Percentiles rank a stretch among this genome's conserved stretches.
These are phyloP conservation scores for Zophobas morio DNA, from an alignment of 1,140 invertebrate species.

Conservation along the genomic window DNA sequence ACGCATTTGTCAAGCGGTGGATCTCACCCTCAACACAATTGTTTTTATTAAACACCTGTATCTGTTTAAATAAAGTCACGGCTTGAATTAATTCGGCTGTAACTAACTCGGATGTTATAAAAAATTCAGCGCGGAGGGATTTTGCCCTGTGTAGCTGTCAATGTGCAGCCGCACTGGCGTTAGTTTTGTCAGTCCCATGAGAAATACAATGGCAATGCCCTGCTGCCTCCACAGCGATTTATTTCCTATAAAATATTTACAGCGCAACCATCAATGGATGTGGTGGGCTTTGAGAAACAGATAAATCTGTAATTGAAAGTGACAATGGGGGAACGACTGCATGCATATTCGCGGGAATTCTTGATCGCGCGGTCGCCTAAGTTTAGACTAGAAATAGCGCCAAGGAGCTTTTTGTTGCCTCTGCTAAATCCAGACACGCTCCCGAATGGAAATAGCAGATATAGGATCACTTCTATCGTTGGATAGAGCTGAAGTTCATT, in stretches of 20 bases:
- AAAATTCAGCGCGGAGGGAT: conserved; percentile 20
- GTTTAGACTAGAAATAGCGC: no score
- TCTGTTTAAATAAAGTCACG: conserved; percentile 25
- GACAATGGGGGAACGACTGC: conserved; percentile 24
- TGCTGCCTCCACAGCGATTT: conserved; percentile 47
- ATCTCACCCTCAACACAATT: not conserved
- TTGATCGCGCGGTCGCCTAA: not conserved
- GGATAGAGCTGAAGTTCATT: not conserved
- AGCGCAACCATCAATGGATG: conserved; percentile 31
- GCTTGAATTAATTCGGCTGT: conserved; percentile 14
- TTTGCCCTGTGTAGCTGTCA: conserved; percentile 40
- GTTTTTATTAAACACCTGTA: conserved; percentile 6
- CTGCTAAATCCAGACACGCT: no score
- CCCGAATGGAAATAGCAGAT: no score
- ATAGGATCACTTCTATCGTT: no score
- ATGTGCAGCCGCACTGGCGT: conserved; percentile 42
- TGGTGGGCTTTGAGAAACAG: conserved; percentile 15
- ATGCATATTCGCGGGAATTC: conserved; percentile 12
- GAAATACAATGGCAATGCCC: conserved; percentile 45
- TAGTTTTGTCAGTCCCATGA: conserved; percentile 49
- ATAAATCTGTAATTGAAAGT: conserved; percentile 38
- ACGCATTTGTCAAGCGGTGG: no score
- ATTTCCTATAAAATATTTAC: conserved; percentile 46
- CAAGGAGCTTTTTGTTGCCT: no score
- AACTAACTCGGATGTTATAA: conserved; percentile 21